phyloP scores from a whole-genome alignment of 1,140 invertebrate species.

The Scaptomyza hsui region DNA sequence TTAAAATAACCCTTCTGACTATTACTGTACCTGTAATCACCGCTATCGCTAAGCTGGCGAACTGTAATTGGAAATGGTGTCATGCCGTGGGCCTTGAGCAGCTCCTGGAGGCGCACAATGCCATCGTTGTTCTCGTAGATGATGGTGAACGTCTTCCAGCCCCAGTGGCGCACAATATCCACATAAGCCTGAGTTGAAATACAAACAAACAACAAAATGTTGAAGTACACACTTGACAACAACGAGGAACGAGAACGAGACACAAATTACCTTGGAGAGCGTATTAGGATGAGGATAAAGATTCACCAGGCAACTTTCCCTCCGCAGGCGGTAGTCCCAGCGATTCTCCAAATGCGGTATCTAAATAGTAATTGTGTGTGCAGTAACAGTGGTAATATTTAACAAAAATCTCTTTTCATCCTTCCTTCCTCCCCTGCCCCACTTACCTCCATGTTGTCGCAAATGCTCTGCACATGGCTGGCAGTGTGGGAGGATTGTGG shows the following conservation, averaged over 20 bases:
- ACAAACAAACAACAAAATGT: constrained; percentile 25
- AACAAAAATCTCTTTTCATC: background rate
- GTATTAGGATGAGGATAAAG: constrained; percentile 96
- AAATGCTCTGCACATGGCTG: constrained; percentile 97
- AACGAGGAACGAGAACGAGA: constrained; percentile 1
- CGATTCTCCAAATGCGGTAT: constrained; percentile 97
- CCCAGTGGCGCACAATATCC: constrained; percentile 94
- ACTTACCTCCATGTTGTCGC: constrained; percentile 94
- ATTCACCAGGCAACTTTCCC: constrained; percentile 96
- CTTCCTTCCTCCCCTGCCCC: background rate
- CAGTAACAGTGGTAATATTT: constrained; percentile 10
- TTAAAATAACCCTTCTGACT: constrained; percentile 36
- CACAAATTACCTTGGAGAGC: constrained; percentile 89
- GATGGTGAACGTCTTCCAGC: constrained; percentile 97
- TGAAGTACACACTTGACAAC: constrained; percentile 12
- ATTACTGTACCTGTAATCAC: constrained; percentile 94
- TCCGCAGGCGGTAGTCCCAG: constrained; percentile 94
- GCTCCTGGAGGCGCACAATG: constrained; percentile 94
- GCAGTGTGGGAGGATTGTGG: constrained; percentile 95
- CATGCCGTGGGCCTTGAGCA: constrained; percentile 94
- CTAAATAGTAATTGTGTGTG: constrained; percentile 46
- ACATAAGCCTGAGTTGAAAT: constrained; percentile 90
- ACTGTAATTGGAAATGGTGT: constrained; percentile 92
- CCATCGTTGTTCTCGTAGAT: constrained; percentile 98
- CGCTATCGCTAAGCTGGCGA: constrained; percentile 90